Evolutionary conservation across 1,140 invertebrate species (phyloP), one percentile per base, ranked within the genome.

Genomic region (Bradysia coprophila): DNA sequence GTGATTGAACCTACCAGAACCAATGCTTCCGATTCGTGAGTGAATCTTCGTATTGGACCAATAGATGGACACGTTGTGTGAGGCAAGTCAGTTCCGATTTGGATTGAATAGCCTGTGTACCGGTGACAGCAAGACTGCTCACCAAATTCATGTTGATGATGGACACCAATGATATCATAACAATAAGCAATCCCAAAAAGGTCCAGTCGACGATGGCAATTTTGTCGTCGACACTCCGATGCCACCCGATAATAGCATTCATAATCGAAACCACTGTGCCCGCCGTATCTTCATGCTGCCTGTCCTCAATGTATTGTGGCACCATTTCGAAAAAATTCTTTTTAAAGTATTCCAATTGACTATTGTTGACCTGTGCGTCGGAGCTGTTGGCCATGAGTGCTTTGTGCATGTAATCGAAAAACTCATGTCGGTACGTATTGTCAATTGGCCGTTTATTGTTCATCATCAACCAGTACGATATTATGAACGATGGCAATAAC

Each of bases 101-200:
- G 4, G 32, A 34, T 34, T 34, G 32, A 34, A 34, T 34, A 16
- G 32, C 32, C 11, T 34, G 32, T 4, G 32, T 34, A 34, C 32
- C 32, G 18, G 32, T 34, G 11, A 34, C 32, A 13, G 32, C 32
- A 34, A 34, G 32, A 34, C 32, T 34, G 32, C 18, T 34, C 32
- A 34, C 32, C 32, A 34, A 34, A 34, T 34, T 34, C 32, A 34
- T 34, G 11, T 34, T 34, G 11, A 34, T 34, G 32, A 34, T 34
- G n/a, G 32, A 34, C n/a, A 34, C 32, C 32, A 34, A 34, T 16
- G 32, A 34, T 5, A 34, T 34, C 32, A 34, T 4, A 13, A 34
- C 32, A 11, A 34, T 34, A 13, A 34, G 32, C 32, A 34, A 34
- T 34, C 32, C 32, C 32, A 34, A 34, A 34, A 34, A 34, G 3